phyloP scores from a whole-genome alignment of 2,797 vertebrate species.

The Myoxocephalus aenaeus region DNA sequence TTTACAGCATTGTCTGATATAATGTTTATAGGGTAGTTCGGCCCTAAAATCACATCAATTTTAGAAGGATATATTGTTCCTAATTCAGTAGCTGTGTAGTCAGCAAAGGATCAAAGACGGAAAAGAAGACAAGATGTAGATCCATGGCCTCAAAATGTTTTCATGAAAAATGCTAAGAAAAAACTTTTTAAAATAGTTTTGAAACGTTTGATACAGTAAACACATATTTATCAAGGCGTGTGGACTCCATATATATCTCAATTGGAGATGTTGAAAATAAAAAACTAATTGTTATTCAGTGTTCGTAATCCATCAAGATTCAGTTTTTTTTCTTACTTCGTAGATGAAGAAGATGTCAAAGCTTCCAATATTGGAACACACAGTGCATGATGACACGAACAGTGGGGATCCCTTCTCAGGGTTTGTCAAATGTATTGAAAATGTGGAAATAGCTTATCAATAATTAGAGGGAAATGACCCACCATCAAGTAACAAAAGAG shows the following conservation, averaged over 20 bases:
- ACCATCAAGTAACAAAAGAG: constrained; percentile 8
- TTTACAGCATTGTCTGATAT: neutral
- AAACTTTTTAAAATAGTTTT: neutral
- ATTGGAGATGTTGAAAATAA: neutral
- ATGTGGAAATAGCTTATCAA: constrained; percentile 22
- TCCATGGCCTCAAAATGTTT: neutral
- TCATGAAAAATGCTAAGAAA: neutral
- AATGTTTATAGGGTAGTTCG: neutral
- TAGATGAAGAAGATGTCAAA: neutral
- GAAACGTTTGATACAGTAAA: neutral
- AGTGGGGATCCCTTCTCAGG: neutral
- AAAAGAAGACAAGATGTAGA: neutral
- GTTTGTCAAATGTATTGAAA: neutral
- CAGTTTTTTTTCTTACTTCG: neutral
- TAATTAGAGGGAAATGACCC: constrained; percentile 11
- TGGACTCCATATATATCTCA: neutral
- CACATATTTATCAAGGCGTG: neutral
- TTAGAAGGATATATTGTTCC: neutral
- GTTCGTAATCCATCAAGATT: neutral
- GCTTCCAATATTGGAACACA: neutral
- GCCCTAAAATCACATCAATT: neutral
- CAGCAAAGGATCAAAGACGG: neutral
- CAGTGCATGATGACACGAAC: neutral
- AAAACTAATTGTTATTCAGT: neutral
- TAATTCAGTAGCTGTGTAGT: neutral